Percentiles rank a stretch among this genome's conserved stretches.
phyloP scores from a whole-genome alignment of 2,888 invertebrate species.

The Shargacucullia verbasci region DNA sequence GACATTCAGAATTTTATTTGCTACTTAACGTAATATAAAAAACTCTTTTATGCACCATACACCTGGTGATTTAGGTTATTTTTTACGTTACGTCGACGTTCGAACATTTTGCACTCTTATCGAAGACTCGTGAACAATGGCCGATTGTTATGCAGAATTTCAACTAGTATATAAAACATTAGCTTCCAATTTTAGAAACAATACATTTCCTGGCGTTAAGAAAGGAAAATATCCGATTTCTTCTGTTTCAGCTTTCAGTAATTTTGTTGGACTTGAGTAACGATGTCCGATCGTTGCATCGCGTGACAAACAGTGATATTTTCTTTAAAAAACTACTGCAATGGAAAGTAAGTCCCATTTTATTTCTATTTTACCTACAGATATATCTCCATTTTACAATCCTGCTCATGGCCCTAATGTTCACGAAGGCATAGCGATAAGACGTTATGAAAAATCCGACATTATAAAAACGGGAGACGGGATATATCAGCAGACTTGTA shows the following conservation, averaged over 20 bases:
- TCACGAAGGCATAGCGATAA: not conserved
- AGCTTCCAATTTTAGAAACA: constrained; percentile 57
- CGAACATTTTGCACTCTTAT: constrained; percentile 65
- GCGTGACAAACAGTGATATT: constrained; percentile 41
- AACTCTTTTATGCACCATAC: constrained; percentile 13
- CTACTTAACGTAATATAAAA: constrained; percentile 21
- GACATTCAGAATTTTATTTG: constrained; percentile 19
- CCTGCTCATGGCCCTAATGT: not conserved
- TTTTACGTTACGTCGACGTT: constrained; percentile 43
- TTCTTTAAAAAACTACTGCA: constrained; percentile 12
- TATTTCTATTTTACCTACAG: constrained; percentile 2
- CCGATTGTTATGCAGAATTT: constrained; percentile 74
- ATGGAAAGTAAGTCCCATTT: constrained; percentile 54
- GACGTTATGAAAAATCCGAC: not conserved
- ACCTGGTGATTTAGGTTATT: constrained; percentile 42
- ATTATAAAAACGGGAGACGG: not conserved
- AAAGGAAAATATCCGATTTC: constrained; percentile 61
- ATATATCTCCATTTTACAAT: not conserved
- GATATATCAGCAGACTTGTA: constrained; percentile 7
- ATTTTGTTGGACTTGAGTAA: constrained; percentile 44
- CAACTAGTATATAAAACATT: constrained; percentile 79
- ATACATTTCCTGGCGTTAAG: constrained; percentile 55
- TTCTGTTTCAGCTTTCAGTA: constrained; percentile 57
- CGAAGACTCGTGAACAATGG: constrained; percentile 74
- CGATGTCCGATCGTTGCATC: constrained; percentile 36